Conservation (phyloP, 2,797 vertebrate species). For the Melanotaenia maccullochi region DNA sequence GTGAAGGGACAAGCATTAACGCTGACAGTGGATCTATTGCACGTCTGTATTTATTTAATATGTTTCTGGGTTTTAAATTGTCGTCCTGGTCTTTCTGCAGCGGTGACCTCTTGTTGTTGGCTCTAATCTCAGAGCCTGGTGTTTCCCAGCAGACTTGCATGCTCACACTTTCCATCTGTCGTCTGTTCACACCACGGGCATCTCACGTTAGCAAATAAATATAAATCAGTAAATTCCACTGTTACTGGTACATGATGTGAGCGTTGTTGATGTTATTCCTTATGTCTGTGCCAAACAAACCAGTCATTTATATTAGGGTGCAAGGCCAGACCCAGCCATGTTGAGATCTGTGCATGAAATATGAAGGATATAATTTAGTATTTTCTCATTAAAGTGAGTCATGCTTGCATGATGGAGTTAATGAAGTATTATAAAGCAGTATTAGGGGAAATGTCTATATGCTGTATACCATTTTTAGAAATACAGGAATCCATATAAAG, state of each 20-base stretch:
- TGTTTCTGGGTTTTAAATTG: slow-evolving; percentile 58
- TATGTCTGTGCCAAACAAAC: slow-evolving; percentile 42
- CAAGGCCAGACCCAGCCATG: slow-evolving; percentile 8
- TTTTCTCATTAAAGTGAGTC: slow-evolving; percentile 19
- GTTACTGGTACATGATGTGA: slow-evolving; percentile 10
- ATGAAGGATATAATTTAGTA: slow-evolving; percentile 15
- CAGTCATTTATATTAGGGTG: slow-evolving; percentile 18
- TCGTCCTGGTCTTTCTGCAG: slow-evolving; percentile 39
- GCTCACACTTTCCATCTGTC: slow-evolving; percentile 32
- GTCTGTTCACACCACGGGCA: slow-evolving; percentile 30
- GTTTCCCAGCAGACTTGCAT: slow-evolving; percentile 41
- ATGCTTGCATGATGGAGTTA: slow-evolving; percentile 6
- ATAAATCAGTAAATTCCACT: slow-evolving; percentile 50
- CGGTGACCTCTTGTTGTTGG: slow-evolving; percentile 17
- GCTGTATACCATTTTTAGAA: neutral
- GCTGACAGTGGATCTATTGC: slow-evolving; percentile 57
- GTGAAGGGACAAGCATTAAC: slow-evolving; percentile 37
- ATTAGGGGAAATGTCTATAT: neutral
- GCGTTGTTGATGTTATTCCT: slow-evolving; percentile 33
- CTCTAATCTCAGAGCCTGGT: slow-evolving; percentile 50
- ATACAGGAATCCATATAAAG: too few species aligned
- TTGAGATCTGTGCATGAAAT: slow-evolving; percentile 17
- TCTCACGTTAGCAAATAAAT: slow-evolving; percentile 45
- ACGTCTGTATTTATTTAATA: slow-evolving; percentile 70
- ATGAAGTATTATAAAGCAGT: neutral